Evolutionary conservation across 2,888 invertebrate genomes (phyloP), one percentile per base, ranked within the genome.

Genomic region (Eristalinus aeneus): DNA sequence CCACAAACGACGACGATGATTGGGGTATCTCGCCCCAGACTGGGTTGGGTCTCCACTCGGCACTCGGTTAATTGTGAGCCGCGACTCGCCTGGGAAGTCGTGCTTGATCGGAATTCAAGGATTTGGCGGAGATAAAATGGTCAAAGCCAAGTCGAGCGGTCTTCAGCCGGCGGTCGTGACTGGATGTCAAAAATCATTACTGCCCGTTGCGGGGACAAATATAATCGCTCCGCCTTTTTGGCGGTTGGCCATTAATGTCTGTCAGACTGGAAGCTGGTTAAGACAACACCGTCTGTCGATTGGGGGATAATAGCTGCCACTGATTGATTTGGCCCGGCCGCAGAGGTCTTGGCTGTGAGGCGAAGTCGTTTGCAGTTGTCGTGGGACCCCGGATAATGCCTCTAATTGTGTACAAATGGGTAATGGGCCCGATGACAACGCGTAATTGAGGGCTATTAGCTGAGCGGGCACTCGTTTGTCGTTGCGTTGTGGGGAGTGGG

Each of bases 221-320:
- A 54, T 67, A 46, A 46, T 46, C 46, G 46, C 16, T 46, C 46
- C 46, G 12, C n/a, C 8, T 34, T 53, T 60, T 67, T 76, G 32
- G 36, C 27, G 61, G 61, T 31, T 8, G 54, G 22, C 61, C 63
- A 63, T 69, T 67, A 68, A 65, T 75, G 39, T 60, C 46, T 46
- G 61, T 61, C 76, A 69, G 61, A 54, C 54, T 69, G 76, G 76
- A 56, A 76, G 76, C 76, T 69, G 54, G 76, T 69, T 76, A 69
- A 76, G 76, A 61, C 76, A 69, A 27, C 67, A 67, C 23, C 32
- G 34, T 58, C 58, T 65, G 65, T 53, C 22, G 32, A 34, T 27
- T 10, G 63, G 46, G 46, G n/a, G 27, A 46, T 60, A 78, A 73
- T 61, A 11, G 67, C 16, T 61, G 67, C 16, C 46, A 36, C 67